Evolutionary conservation across 2,888 invertebrate genomes (phyloP).

Genomic region (Aplocera efformata): DNA sequence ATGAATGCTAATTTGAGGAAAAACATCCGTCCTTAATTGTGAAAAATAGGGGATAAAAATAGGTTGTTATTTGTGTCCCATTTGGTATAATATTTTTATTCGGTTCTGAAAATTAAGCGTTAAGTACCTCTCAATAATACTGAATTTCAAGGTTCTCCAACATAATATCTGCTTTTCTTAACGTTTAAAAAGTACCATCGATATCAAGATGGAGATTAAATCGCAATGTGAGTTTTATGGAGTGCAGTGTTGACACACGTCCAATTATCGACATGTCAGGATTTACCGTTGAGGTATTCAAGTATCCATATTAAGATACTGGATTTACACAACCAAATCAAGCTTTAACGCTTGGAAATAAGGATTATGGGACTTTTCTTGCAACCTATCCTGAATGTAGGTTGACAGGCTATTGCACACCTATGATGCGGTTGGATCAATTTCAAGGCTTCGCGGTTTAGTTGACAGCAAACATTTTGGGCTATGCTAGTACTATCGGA

Average conservation of each 20-base stretch:
- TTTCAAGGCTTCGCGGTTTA: conserved; percentile 69
- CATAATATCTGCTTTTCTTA: too few relatives aligned
- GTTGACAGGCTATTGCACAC: conserved; percentile 56
- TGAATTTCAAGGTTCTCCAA: too few relatives aligned
- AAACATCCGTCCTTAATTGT: too few relatives aligned
- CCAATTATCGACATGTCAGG: conserved; percentile 40
- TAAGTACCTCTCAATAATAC: too few relatives aligned
- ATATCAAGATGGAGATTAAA: conserved; percentile 25
- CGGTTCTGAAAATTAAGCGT: too few relatives aligned
- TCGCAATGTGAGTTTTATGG: conserved; percentile 26
- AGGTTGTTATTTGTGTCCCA: too few relatives aligned
- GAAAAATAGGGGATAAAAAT: too few relatives aligned
- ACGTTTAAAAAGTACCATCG: neutral
- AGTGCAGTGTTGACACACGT: conserved; percentile 41
- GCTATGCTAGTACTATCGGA: conserved; percentile 12
- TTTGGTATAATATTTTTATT: too few relatives aligned
- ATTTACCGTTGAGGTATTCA: conserved; percentile 31
- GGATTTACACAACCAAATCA: conserved; percentile 17
- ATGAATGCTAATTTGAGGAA: too few relatives aligned
- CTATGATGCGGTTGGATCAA: conserved; percentile 69
- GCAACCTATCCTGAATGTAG: conserved; percentile 43
- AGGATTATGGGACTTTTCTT: conserved; percentile 7
- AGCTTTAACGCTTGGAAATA: conserved; percentile 21
- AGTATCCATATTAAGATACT: conserved; percentile 14
- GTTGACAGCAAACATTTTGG: conserved; percentile 46